phyloP scores from a whole-genome alignment of 1,140 invertebrate genomes.

The Drosophila sucinea region DNA sequence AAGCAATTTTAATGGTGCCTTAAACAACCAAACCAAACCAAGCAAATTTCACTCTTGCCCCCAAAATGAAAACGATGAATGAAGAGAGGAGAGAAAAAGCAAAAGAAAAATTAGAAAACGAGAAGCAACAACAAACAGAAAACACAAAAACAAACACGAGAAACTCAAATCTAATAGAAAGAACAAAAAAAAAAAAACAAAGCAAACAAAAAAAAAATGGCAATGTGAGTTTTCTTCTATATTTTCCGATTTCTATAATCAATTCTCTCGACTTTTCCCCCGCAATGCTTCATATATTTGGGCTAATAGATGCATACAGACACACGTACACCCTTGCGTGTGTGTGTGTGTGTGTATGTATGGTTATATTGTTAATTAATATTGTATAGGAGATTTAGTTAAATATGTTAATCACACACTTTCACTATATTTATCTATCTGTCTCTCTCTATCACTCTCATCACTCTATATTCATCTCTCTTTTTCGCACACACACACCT shows the following conservation, averaged over 20 bases:
- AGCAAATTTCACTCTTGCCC: slow-evolving; percentile 76
- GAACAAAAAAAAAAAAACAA: slow-evolving; percentile 26
- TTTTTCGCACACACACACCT: neutral
- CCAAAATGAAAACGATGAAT: slow-evolving; percentile 1
- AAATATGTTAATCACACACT: slow-evolving; percentile 32
- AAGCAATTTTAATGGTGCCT: slow-evolving; percentile 83
- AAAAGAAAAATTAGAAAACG: neutral
- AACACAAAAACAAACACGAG: neutral
- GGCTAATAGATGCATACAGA: neutral
- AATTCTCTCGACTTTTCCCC: slow-evolving; percentile 13
- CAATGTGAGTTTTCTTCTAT: slow-evolving; percentile 68
- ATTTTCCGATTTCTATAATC: slow-evolving; percentile 44
- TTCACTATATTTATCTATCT: neutral
- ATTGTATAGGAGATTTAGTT: slow-evolving; percentile 12
- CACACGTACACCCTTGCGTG: neutral
- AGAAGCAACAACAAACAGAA: neutral
- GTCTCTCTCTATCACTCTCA: neutral
- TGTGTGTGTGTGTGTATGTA: neutral
- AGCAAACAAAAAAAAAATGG: slow-evolving; percentile 35
- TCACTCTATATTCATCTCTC: neutral
- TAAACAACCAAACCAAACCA: slow-evolving; percentile 78
- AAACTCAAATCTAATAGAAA: slow-evolving; percentile 24
- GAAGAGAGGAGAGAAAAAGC: neutral
- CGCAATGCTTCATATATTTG: neutral
- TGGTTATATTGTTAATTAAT: slow-evolving; percentile 9